Evolutionary conservation across 2,113 vertebrate genomes (phyloP).

Genomic region (Poeciliopsis occidentalis): DNA sequence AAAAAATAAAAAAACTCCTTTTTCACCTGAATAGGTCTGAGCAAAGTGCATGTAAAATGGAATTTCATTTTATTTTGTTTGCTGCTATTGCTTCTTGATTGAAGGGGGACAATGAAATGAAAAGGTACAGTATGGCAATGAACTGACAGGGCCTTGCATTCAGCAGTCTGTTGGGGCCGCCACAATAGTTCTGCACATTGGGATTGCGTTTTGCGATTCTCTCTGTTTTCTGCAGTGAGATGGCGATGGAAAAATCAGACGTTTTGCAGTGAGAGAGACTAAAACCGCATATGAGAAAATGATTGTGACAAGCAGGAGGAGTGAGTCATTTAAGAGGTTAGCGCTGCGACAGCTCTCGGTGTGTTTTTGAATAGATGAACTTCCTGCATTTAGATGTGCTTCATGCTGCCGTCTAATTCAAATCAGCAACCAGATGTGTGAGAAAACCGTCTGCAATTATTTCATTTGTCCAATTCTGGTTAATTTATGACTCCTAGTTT

Average conservation of each 20-base stretch:
- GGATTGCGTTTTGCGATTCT: conserved; percentile 40
- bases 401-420: conserved; percentile 12
- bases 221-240: conserved; percentile 37
- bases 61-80: conserved; percentile 48
- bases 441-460: background rate
- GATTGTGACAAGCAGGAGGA: conserved; percentile 45
- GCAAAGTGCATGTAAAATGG: conserved; percentile 30
- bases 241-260: conserved; percentile 60
- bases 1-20: background rate
- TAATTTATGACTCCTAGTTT: background rate
- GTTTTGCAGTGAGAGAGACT: conserved; percentile 43
- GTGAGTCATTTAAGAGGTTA: conserved; percentile 59
- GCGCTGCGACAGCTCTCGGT: conserved; percentile 14
- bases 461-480: background rate
- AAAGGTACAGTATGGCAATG: conserved; percentile 36
- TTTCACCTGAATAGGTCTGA: conserved; percentile 23
- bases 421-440: background rate
- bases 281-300: conserved; percentile 44
- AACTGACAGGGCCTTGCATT: conserved; percentile 30
- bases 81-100: conserved; percentile 39
- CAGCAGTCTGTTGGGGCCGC: conserved; percentile 14
- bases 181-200: conserved; percentile 24
- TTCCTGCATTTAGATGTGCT: conserved; percentile 38
- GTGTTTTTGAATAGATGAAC: conserved; percentile 41
- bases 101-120: conserved; percentile 37